Base-by-base conservation (phyloP, 1,140 invertebrate genomes). In the Drosophila lini region DNA sequence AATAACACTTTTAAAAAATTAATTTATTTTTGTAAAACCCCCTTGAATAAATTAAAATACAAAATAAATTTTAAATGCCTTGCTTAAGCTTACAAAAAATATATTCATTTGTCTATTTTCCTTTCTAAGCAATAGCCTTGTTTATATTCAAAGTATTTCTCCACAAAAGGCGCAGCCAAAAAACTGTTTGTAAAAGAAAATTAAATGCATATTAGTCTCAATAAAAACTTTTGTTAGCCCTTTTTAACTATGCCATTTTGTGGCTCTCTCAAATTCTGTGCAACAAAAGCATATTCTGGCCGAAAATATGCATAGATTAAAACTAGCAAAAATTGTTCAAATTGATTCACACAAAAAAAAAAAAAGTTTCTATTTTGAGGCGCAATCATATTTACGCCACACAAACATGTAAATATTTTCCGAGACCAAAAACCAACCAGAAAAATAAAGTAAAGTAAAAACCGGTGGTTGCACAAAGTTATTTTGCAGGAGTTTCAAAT, bases 361-460 rank as follows among this genome's bases (percentile, higher is more conserved):
- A 47, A 69, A 65, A 67, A 34, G 38, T 50, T 68, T 41, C 31
- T 48, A 50, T 50, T 41, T 64, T 41, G 22, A 34, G 67, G 38
- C 45, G 19, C 60, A 67, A 28, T 31, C 38, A 44, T 65, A 62
- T 41, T 67, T 67, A 15, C 64, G 22, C 3, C 42, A 22, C 41
- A 22, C 25, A 68, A 71, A 48, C 28, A 58, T 58, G 68, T 41
- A 71, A 70, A 70, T 70, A 70, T 71, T 71, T 53, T 71, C 1
- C 13, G 32, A 52, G 41, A 32, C 22, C 31, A 15, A 52, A 52
- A 48, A 65, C 22, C 28, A 22, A n/a, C n/a, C 28, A 7, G 28
- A 0, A 40, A 38, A 40, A 25, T 7, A 8, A 41, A 31, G 31
- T n/a, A 56, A 28, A 53, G 32, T 28, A 5, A 32, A 34, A 10